phyloP scores from a whole-genome alignment of 1,140 invertebrate species.

The Heterodera carotae region DNA sequence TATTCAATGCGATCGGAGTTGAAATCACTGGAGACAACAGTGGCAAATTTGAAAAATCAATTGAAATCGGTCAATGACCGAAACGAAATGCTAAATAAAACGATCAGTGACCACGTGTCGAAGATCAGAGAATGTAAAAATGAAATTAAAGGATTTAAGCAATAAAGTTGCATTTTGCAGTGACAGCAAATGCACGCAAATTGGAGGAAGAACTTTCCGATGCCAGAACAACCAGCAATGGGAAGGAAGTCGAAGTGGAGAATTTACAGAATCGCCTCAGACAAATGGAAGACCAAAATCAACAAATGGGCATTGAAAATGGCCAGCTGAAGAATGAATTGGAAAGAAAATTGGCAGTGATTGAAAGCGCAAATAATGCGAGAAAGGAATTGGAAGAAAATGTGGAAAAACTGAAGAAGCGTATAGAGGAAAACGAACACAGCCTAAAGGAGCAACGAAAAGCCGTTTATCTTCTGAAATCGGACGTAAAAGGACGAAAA shows the following conservation, averaged over 20 bases:
- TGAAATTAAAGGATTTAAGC: background rate
- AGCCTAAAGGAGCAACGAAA: slow-evolving; percentile 54
- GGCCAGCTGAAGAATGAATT: slow-evolving; percentile 53
- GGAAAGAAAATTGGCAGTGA: slow-evolving; percentile 53
- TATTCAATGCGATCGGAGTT: slow-evolving; percentile 59
- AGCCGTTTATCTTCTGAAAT: slow-evolving; percentile 50
- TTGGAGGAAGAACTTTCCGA: slow-evolving; percentile 62
- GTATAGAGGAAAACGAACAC: slow-evolving; percentile 49
- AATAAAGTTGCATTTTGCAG: slow-evolving; percentile 36
- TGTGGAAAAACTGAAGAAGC: slow-evolving; percentile 48
- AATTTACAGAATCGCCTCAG: slow-evolving; percentile 55
- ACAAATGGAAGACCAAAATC: slow-evolving; percentile 56
- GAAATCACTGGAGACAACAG: slow-evolving; percentile 60
- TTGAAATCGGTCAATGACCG: slow-evolving; percentile 57
- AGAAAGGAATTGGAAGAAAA: slow-evolving; percentile 53
- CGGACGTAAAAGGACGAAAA: slow-evolving; percentile 40
- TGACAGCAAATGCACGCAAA: slow-evolving; percentile 58
- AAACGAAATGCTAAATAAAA: slow-evolving; percentile 61
- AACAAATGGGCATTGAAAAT: slow-evolving; percentile 49
- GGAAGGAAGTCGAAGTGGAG: slow-evolving; percentile 59
- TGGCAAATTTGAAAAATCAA: slow-evolving; percentile 58
- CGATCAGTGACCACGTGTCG: slow-evolving; percentile 60
- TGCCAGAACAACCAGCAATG: slow-evolving; percentile 33
- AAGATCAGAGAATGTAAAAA: slow-evolving; percentile 63
- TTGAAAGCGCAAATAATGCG: slow-evolving; percentile 48